Evolutionary conservation across 2,888 invertebrate species (phyloP).

Genomic region (Acleris sparsana): DNA sequence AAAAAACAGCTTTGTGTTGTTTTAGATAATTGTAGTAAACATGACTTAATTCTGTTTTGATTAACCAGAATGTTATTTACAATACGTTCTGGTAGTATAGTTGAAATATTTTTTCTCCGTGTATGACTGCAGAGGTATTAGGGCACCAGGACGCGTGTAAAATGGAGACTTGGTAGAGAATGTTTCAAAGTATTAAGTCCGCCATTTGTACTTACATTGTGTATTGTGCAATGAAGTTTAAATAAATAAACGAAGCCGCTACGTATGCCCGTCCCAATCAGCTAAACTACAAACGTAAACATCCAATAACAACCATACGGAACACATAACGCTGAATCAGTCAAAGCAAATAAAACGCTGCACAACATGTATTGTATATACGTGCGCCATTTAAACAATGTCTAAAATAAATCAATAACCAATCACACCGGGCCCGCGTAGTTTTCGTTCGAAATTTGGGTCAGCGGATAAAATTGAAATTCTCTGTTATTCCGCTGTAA

Average conservation of each 20-base stretch:
- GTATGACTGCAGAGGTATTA: no score
- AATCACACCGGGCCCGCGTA: conserved; percentile 66
- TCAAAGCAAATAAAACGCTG: conserved; percentile 1
- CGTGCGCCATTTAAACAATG: conserved; percentile 43
- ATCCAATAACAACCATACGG: not conserved
- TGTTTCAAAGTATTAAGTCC: no score
- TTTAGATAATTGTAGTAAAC: no score
- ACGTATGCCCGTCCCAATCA: not conserved
- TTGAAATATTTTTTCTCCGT: no score
- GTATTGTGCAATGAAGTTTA: no score
- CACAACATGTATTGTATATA: conserved; percentile 27
- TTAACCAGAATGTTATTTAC: no score
- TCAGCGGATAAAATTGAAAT: conserved; percentile 62
- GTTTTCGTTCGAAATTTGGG: conserved; percentile 63
- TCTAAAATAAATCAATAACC: conserved; percentile 69
- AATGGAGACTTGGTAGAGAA: no score
- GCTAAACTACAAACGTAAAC: not conserved
- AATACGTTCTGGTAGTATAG: no score
- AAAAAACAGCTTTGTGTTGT: no score
- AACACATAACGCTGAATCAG: not conserved
- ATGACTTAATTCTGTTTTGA: no score
- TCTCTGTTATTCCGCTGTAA: conserved; percentile 28
- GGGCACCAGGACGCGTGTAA: no score
- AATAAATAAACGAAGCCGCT: conserved; percentile 65
- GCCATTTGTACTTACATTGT: no score